Conservation (phyloP, 2,797 vertebrate species). For the Myiotriccus ornatus region DNA sequence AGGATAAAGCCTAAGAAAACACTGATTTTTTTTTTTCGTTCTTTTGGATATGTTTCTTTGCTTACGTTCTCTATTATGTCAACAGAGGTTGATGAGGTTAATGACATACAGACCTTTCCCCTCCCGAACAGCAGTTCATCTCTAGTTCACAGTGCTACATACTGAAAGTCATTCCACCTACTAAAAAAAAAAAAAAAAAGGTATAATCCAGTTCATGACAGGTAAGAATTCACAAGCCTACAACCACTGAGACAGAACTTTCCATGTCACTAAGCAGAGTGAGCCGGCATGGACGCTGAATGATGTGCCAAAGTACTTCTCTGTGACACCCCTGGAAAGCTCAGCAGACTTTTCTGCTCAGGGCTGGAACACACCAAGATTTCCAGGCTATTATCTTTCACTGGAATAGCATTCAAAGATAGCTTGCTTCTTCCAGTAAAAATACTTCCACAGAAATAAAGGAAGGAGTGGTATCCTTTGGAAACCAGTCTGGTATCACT, state of each 20-base stretch:
- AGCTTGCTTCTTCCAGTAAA: not conserved
- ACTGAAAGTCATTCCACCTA: not conserved
- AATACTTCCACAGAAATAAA: constrained; percentile 26
- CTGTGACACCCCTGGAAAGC: not conserved
- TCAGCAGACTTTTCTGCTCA: not conserved
- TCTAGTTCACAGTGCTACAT: not conserved
- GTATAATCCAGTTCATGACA: not conserved
- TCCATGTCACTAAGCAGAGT: not conserved
- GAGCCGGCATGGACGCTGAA: not conserved
- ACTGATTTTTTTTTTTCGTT: not conserved
- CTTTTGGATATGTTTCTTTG: not conserved
- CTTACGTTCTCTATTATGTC: constrained; percentile 15
- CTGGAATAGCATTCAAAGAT: not conserved
- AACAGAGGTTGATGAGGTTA: constrained; percentile 15
- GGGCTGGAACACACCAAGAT: not conserved
- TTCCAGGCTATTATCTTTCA: constrained; percentile 1
- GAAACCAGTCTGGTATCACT: not conserved
- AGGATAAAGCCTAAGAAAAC: constrained; percentile 27
- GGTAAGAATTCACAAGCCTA: not conserved
- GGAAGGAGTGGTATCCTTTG: not conserved
- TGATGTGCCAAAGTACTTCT: not conserved
- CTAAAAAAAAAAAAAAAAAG: not conserved
- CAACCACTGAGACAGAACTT: not conserved
- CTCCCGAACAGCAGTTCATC: not conserved
- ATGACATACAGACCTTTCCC: constrained; percentile 2